Evolutionary conservation across 2,113 vertebrate species (phyloP), one percentile per base, ranked within the genome.

Genomic region (Oryzias javanicus): DNA sequence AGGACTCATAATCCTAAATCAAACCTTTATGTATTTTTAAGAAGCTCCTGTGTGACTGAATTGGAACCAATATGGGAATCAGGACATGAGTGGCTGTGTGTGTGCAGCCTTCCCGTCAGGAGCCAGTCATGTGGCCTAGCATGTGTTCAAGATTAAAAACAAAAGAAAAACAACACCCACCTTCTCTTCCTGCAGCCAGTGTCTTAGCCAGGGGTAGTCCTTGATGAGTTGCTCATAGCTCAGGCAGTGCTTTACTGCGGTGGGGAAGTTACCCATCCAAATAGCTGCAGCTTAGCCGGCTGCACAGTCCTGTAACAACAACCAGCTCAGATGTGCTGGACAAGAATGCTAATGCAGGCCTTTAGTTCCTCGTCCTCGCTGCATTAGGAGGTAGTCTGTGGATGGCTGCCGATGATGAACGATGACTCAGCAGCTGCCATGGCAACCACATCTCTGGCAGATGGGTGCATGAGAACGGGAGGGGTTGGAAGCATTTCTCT

Each of bases 161-260:
- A 74, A 64, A 53, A 65, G 52, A 68, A 72, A 27, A 35, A 52
- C 16, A 4, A 81, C 49, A 49, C 91, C 86, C 86, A 92, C 91
- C 91, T 91, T 86, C 49, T 89, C 83, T 51, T 89, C 83, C 75
- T 67, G 83, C 67, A 88, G 86, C 62, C 90, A 83, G 41, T 91
- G 91, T 52, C 80, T 85, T 67, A 92, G 88, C 93, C 93, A 93
- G n/a, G 92, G 91, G 64, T 93, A 92, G 61, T 94, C 92, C 67
- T 88, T 91, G 69, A 92, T 76, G 64, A 96, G 90, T 73, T 94
- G 92, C 80, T 94, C 93, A 80, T 93, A 90, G 92, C 93, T 94
- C 81, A 95, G 89, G 78, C 94, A 97, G 71, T 94, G 94, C 88
- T 97, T 96, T 83, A 95, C 90, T 3, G 93, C 90, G 1, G 90